Percentiles rank a stretch among this genome's conserved stretches.
Evolutionary conservation across 2,113 vertebrate genomes (phyloP).

Genomic region (Crotalus tigris): DNA sequence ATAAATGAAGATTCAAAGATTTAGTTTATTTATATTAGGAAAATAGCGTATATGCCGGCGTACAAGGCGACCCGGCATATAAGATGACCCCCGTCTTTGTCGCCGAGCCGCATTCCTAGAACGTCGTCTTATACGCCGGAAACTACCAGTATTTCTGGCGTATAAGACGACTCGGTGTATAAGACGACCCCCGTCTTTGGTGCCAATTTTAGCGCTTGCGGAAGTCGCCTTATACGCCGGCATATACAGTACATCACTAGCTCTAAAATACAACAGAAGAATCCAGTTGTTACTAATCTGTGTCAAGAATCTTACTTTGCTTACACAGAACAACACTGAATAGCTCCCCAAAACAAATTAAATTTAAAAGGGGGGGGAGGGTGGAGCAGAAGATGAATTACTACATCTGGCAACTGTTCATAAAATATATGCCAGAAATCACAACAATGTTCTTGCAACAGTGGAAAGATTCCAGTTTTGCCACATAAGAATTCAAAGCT

Average conservation of each 20-base stretch:
- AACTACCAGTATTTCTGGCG: too few relatives aligned
- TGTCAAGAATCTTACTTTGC: neutral
- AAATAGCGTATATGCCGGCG: neutral
- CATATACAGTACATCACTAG: neutral
- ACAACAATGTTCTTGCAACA: neutral
- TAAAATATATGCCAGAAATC: neutral
- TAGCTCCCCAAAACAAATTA: neutral
- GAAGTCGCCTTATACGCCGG: too few relatives aligned
- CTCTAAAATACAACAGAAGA: neutral
- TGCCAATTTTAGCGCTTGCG: too few relatives aligned
- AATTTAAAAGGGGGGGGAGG: conserved; percentile 6
- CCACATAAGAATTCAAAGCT: neutral
- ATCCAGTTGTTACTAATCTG: neutral
- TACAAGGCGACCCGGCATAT: too few relatives aligned
- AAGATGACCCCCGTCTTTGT: too few relatives aligned
- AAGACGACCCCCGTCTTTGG: too few relatives aligned
- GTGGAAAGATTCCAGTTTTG: neutral
- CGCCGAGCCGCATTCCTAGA: too few relatives aligned
- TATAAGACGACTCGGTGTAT: too few relatives aligned
- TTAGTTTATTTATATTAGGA: neutral
- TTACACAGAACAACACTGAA: conserved; percentile 5
- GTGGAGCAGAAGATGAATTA: neutral
- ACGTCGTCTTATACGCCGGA: too few relatives aligned
- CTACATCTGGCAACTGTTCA: neutral
- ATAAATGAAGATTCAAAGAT: neutral